Percentiles rank a stretch among this genome's conserved stretches.
phyloP scores from a whole-genome alignment of 2,888 invertebrate genomes.

The Drosophila formosana region DNA sequence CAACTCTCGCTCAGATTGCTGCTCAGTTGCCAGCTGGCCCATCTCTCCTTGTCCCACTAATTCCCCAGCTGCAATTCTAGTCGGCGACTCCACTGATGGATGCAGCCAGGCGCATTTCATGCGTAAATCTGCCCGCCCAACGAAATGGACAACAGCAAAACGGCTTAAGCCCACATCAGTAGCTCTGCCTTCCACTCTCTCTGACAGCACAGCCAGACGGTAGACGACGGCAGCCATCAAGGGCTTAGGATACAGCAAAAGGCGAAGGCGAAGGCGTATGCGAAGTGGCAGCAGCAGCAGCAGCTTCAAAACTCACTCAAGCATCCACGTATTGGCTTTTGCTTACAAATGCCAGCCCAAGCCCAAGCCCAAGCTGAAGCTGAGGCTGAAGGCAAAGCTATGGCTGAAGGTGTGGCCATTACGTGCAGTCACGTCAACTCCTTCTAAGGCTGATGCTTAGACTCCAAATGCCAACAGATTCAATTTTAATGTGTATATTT shows the following conservation, averaged over 20 bases:
- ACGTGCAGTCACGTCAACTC: constrained; percentile 3
- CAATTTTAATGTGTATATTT: neutral
- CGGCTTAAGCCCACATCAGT: constrained; percentile 45
- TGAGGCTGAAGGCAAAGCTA: constrained; percentile 4
- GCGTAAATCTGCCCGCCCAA: constrained; percentile 51
- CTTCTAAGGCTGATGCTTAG: neutral
- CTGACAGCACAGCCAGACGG: neutral
- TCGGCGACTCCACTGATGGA: constrained; percentile 2
- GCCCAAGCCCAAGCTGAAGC: neutral
- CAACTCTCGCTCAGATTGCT: constrained; percentile 61
- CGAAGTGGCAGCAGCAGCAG: constrained; percentile 14
- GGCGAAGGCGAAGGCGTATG: constrained; percentile 5
- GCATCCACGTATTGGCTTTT: constrained; percentile 24
- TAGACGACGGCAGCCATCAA: constrained; percentile 18
- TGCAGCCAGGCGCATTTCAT: constrained; percentile 54
- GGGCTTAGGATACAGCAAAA: constrained; percentile 41
- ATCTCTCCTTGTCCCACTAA: constrained; percentile 32
- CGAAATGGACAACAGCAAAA: constrained; percentile 46
- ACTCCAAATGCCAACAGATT: neutral
- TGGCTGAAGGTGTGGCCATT: constrained; percentile 20
- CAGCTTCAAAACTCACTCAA: constrained; percentile 20
- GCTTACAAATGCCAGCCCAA: neutral
- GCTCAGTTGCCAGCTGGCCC: constrained; percentile 15
- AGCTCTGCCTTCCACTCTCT: neutral
- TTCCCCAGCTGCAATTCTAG: constrained; percentile 41